Percentiles rank a stretch among this genome's conserved stretches.
phyloP scores from a whole-genome alignment of 2,797 vertebrate species.

The Fratercula arctica region DNA sequence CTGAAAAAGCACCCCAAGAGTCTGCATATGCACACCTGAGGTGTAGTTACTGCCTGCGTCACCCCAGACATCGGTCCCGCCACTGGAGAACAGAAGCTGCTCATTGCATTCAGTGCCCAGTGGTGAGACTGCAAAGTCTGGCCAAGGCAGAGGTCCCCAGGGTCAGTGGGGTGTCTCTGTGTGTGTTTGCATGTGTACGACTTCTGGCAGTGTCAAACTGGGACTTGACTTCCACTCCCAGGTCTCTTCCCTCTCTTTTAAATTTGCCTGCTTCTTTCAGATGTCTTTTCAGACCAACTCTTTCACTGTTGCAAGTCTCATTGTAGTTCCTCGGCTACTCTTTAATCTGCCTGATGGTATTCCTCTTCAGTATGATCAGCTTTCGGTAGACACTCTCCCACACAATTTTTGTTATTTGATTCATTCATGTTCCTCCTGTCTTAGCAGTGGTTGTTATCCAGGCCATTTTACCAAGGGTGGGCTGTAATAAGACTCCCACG shows the following conservation, averaged over 20 bases:
- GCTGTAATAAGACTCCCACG: background rate
- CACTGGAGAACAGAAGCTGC: background rate
- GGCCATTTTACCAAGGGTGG: background rate
- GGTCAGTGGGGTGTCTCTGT: background rate
- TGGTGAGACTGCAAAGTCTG: rapidly evolving
- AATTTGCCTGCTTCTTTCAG: background rate
- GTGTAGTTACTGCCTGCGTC: background rate
- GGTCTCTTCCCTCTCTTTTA: background rate
- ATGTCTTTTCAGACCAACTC: background rate
- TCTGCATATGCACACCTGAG: background rate
- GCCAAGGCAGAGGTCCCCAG: background rate
- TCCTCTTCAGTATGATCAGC: background rate
- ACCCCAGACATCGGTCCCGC: no score
- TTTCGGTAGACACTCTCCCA: background rate
- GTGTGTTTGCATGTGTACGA: background rate
- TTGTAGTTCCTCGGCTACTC: background rate
- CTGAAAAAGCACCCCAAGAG: background rate
- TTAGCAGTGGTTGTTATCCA: background rate
- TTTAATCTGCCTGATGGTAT: background rate
- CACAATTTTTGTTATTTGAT: background rate
- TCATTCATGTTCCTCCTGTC: background rate
- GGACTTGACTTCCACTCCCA: background rate
- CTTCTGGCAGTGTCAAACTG: background rate
- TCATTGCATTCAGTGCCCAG: background rate
- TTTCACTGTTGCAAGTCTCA: background rate